A percentile compares a stretch with the other conserved stretches of the same genome.
These are phyloP conservation scores for Amblyraja radiata DNA, from an alignment of 2,797 vertebrate genomes.

Conservation along the genomic window DNA sequence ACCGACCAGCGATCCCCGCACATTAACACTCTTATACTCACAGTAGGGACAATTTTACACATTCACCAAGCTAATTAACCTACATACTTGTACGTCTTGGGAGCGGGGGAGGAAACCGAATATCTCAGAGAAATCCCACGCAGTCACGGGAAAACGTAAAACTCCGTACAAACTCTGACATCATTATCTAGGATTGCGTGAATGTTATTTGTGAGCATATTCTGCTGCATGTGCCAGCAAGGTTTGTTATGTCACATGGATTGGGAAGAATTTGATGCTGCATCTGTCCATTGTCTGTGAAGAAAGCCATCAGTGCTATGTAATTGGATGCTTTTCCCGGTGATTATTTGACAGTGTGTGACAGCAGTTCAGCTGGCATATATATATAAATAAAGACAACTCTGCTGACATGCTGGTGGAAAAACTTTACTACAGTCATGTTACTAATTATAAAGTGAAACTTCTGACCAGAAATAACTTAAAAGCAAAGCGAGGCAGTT, in stretches of 20 bases:
- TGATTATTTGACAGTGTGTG: background rate
- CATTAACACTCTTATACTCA: no score
- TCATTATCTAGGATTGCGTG: background rate
- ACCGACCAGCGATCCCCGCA: no score
- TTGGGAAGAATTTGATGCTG: background rate
- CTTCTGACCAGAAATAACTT: constrained; percentile 28
- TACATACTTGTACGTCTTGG: no score
- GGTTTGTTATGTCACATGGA: background rate
- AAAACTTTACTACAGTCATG: constrained; percentile 34
- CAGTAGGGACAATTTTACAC: no score
- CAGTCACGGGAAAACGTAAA: no score
- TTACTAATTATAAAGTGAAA: constrained; percentile 29
- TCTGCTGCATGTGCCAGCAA: background rate
- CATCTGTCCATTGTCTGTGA: background rate
- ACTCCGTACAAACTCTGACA: background rate
- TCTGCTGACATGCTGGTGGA: constrained; percentile 27
- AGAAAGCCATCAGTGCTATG: background rate
- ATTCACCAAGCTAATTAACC: no score
- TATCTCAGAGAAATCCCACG: no score
- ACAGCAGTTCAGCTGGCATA: background rate
- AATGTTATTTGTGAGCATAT: no score
- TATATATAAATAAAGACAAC: constrained; percentile 13
- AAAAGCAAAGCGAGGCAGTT: constrained; percentile 10
- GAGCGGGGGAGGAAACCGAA: no score
- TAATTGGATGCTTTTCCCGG: background rate